phyloP scores from a whole-genome alignment of 2,888 invertebrate species.

The Dyspetes luteomarginatus region DNA sequence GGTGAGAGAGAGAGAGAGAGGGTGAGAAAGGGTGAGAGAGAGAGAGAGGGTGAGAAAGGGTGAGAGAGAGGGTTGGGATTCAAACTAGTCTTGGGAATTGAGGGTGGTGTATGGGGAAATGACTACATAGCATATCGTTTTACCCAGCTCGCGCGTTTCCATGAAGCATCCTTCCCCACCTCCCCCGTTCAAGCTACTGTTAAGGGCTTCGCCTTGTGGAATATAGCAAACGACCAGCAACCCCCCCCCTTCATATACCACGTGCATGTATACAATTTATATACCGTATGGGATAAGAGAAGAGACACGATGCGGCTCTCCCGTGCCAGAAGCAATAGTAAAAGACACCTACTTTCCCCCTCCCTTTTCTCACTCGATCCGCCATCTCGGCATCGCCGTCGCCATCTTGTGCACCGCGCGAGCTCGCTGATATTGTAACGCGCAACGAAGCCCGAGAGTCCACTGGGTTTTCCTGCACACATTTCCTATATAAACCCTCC shows the following conservation, averaged over 20 bases:
- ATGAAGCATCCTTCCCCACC: slow-evolving; percentile 27
- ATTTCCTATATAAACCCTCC: slow-evolving; percentile 8
- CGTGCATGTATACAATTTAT: too few relatives aligned
- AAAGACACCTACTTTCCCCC: not conserved
- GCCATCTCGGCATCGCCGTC: not conserved
- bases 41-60: too few relatives aligned
- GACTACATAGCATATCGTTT: slow-evolving; percentile 73
- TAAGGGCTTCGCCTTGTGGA: not conserved
- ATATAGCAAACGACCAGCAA: not conserved
- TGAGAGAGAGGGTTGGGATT: slow-evolving; percentile 71
- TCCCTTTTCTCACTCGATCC: not conserved
- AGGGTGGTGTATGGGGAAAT: slow-evolving; percentile 75
- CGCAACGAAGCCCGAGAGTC: slow-evolving; percentile 63
- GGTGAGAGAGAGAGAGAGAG: too few relatives aligned
- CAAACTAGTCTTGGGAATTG: slow-evolving; percentile 79
- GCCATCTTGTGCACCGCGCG: slow-evolving; percentile 22
- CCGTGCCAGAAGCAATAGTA: slow-evolving; percentile 16
- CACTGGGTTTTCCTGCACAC: slow-evolving; percentile 44
- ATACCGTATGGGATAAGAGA: not conserved
- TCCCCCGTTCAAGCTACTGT: too few relatives aligned
- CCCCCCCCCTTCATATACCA: too few relatives aligned
- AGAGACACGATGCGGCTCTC: not conserved
- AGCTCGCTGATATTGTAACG: slow-evolving; percentile 64
- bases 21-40: too few relatives aligned
- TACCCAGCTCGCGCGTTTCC: slow-evolving; percentile 64